Base-by-base conservation (phyloP, 2,888 invertebrate species). In the Agrochola litura region DNA sequence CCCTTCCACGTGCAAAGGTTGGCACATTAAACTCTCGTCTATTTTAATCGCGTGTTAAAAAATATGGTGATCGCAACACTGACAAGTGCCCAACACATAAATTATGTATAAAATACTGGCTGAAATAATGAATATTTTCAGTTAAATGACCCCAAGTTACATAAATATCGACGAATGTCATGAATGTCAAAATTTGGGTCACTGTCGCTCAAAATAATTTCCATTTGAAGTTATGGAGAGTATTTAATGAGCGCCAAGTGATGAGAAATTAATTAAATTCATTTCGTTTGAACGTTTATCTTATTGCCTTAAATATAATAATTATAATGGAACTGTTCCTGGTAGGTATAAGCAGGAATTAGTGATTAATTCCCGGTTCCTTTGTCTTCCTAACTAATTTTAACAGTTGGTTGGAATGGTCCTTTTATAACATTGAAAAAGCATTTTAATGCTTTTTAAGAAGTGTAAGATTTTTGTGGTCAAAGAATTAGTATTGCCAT, bases 221-320 rank as follows among this genome's bases (percentile, higher is more conserved):
- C 63, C 79, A 56, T 83, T 83, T 79, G 76, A 83, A 79, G 64
- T 79, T 56, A 73, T 54, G 58, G 60, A 56, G 49, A 61, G 73
- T 76, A 79, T 76, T 83, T 73, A 83, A 83, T 76, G 73, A 76
- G 70, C 67, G n/a, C 54, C 58, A 67, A 83, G 70, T 79, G 71
- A 71, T 46, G 76, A 79, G 25, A 64, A 60, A 83, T 83, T 79
- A 83, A 83, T 79, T 83, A 76, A 79, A 83, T 76, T 73, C 43
- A 82, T 78, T 76, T 83, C 67, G 60, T 76, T 83, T 79, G 46
- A 79, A 70, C 72, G 70, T 66, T 75, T 83, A 70, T 72, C 64
- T 69, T 63, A 73, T 67, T 66, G 43, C 25, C n/a, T 64, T 46
- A 54, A 67, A 76, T 63, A 54, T 60, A 30, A 67, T 60, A 19